Conservation (phyloP, 2,888 invertebrate genomes). For the Allygus modestus region DNA sequence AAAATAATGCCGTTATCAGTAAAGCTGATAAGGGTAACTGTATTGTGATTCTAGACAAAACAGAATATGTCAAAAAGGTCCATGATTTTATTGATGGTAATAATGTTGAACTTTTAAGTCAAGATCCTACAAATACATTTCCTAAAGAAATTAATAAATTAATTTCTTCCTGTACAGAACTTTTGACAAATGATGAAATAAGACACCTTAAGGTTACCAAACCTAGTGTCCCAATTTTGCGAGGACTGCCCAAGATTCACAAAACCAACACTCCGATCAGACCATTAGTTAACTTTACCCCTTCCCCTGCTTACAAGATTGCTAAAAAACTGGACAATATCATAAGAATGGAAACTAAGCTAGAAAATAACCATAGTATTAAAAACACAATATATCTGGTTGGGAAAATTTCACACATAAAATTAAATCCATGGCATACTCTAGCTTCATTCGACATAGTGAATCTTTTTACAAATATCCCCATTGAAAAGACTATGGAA, state of each 20-base stretch:
- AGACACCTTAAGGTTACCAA: background rate
- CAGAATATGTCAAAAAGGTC: constrained; percentile 13
- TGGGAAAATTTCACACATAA: background rate
- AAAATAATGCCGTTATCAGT: background rate
- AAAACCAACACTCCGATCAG: constrained; percentile 16
- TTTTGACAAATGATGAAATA: background rate
- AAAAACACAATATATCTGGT: background rate
- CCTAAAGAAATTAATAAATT: constrained; percentile 12
- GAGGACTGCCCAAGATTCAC: constrained; percentile 25
- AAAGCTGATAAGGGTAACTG: constrained; percentile 38
- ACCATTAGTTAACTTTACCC: constrained; percentile 30
- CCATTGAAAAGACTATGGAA: background rate
- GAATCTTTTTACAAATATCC: constrained; percentile 13
- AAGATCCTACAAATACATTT: background rate
- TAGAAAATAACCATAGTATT: background rate
- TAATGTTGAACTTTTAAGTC: background rate
- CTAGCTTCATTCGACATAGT: constrained; percentile 15
- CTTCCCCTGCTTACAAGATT: constrained; percentile 40
- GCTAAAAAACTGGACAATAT: background rate
- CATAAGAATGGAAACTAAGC: background rate
- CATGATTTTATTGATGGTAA: background rate
- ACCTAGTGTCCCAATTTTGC: constrained; percentile 10
- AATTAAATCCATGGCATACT: background rate
- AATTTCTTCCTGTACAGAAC: background rate
- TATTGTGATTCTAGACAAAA: background rate